These are phyloP conservation scores for Masticophis lateralis DNA, from an alignment of 2,797 vertebrate species.

Conservation along the genomic window DNA sequence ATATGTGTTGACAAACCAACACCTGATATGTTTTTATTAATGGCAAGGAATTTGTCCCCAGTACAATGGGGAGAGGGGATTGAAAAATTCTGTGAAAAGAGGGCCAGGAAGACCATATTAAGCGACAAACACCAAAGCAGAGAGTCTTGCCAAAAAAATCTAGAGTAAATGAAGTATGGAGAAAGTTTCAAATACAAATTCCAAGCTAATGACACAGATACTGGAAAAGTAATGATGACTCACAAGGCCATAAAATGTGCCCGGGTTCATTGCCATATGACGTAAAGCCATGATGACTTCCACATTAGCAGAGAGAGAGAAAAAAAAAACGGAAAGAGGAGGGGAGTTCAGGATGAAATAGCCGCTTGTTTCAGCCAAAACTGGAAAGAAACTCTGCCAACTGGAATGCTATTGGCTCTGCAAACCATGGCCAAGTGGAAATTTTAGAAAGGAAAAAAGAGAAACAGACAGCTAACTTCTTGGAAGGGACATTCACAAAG, in stretches of 20 bases:
- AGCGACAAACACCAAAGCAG: slow-evolving; percentile 75
- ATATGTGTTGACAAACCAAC: not conserved
- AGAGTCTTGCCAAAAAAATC: not conserved
- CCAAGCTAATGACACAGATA: slow-evolving; percentile 77
- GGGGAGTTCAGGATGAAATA: slow-evolving; percentile 67
- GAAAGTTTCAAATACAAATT: slow-evolving; percentile 70
- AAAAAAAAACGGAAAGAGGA: not conserved
- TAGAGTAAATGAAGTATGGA: not conserved
- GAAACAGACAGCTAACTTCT: not conserved
- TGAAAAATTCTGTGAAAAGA: not conserved
- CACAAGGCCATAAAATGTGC: slow-evolving; percentile 75
- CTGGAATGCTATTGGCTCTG: slow-evolving; percentile 45
- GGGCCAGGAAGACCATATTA: slow-evolving; percentile 68
- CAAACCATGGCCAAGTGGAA: slow-evolving; percentile 51
- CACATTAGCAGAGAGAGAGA: slow-evolving; percentile 53
- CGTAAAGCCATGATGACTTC: slow-evolving; percentile 67
- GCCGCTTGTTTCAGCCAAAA: slow-evolving; percentile 57
- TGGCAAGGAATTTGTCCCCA: not conserved
- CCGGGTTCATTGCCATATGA: slow-evolving; percentile 68
- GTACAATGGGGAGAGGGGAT: not conserved
- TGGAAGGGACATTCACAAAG: slow-evolving; percentile 1
- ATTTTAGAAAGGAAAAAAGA: slow-evolving; percentile 62
- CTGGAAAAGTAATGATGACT: slow-evolving; percentile 78
- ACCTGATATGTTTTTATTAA: not conserved
- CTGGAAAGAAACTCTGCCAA: slow-evolving; percentile 59